Percentiles rank a stretch among this genome's conserved stretches.
Evolutionary conservation across 2,797 vertebrate genomes (phyloP).

Genomic region (Coregonus sp.): DNA sequence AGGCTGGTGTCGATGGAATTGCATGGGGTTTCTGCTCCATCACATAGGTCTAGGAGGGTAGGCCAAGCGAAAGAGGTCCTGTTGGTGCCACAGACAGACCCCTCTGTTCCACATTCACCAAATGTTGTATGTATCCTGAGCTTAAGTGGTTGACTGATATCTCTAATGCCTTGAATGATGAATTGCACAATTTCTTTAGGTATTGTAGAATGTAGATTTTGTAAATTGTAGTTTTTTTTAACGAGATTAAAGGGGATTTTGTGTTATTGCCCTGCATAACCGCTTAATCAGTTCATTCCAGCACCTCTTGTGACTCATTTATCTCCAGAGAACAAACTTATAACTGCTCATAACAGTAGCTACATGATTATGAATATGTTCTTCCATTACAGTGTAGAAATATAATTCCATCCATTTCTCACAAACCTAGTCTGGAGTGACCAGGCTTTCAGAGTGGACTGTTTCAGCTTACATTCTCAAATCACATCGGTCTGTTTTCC

Average conservation of each 20-base stretch:
- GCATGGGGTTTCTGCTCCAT: not conserved
- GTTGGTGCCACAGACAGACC: not conserved
- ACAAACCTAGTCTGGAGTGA: not conserved
- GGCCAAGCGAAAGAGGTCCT: slow-evolving; percentile 4
- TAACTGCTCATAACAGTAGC: not conserved
- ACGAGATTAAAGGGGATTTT: too few species aligned
- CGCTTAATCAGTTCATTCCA: not conserved
- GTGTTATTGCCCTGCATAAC: not conserved
- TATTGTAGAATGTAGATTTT: not conserved
- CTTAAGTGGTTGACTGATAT: too few species aligned
- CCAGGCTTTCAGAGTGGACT: not conserved
- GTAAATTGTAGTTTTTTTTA: too few species aligned
- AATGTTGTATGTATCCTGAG: not conserved
- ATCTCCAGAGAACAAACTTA: not conserved
- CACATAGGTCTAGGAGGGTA: not conserved
- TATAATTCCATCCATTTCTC: not conserved
- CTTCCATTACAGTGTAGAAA: not conserved
- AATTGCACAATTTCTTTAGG: not conserved
- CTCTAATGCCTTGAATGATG: too few species aligned
- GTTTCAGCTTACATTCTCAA: slow-evolving; percentile 22
- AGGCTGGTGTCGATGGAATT: not conserved
- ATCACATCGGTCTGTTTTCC: slow-evolving; percentile 67
- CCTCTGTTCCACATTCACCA: not conserved
- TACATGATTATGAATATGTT: not conserved
- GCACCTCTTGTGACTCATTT: not conserved